Percentiles rank a stretch among this genome's conserved stretches.
These are phyloP conservation scores for Habroteleia sp. DNA, from an alignment of 2,888 invertebrate genomes.

Conservation along the genomic window DNA sequence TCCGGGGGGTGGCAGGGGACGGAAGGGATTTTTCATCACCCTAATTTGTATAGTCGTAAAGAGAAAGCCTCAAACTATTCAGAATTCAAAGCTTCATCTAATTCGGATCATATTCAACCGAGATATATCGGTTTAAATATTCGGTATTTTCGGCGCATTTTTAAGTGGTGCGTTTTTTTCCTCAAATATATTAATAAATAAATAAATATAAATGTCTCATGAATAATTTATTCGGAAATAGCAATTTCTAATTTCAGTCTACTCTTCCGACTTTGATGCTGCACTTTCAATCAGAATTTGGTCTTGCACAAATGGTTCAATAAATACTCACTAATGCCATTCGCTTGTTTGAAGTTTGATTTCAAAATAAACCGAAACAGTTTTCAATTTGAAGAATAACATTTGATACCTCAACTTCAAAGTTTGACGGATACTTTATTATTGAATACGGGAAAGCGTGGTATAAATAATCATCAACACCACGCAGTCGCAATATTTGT, in stretches of 20 bases:
- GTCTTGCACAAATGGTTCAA: constrained; percentile 10
- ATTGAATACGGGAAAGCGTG: constrained; percentile 20
- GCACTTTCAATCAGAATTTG: constrained; percentile 3
- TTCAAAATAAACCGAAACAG: constrained; percentile 43
- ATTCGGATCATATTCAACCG: too few species aligned
- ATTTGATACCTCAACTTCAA: constrained; percentile 35
- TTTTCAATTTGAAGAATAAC: constrained; percentile 49
- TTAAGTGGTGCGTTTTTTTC: too few species aligned
- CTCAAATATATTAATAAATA: too few species aligned
- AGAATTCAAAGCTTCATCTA: too few species aligned
- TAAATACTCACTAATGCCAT: constrained; percentile 22
- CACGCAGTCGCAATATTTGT: constrained; percentile 37
- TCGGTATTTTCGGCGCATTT: too few species aligned
- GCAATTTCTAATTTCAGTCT: constrained; percentile 4
- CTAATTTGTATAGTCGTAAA: too few species aligned
- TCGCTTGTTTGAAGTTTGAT: constrained; percentile 31
- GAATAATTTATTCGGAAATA: too few species aligned
- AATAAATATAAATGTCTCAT: too few species aligned
- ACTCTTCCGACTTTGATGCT: constrained; percentile 3
- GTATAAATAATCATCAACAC: constrained; percentile 35
- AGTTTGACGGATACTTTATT: constrained; percentile 40
- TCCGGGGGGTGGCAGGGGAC: too few species aligned
- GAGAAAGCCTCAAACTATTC: too few species aligned
- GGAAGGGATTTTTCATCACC: too few species aligned
- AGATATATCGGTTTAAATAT: too few species aligned